Evolutionary conservation across 2,888 invertebrate genomes (phyloP).

Genomic region (Coleophora flavipennella): DNA sequence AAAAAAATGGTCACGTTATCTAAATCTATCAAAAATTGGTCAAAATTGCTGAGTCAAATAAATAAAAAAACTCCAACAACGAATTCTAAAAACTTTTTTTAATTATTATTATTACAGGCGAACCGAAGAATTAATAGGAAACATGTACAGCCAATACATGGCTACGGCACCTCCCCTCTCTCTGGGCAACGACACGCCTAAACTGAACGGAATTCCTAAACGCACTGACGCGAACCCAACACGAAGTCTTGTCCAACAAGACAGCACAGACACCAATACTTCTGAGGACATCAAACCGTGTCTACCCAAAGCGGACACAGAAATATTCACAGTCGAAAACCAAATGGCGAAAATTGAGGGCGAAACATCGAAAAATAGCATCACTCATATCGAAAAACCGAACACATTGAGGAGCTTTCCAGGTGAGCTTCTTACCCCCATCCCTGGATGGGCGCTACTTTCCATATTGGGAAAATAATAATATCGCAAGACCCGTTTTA

Average conservation of each 20-base stretch:
- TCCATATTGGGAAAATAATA: too few relatives aligned
- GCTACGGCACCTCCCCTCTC: slow-evolving; percentile 55
- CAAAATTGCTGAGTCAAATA: too few relatives aligned
- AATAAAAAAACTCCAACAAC: too few relatives aligned
- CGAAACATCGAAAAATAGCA: slow-evolving; percentile 13
- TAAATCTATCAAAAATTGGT: too few relatives aligned
- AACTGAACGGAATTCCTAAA: slow-evolving; percentile 38
- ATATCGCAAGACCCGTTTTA: too few relatives aligned
- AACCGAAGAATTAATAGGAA: slow-evolving; percentile 75
- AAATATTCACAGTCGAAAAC: slow-evolving; percentile 51
- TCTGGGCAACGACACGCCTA: slow-evolving; percentile 39
- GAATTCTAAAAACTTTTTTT: too few relatives aligned
- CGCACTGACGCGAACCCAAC: slow-evolving; percentile 27
- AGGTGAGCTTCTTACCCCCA: too few relatives aligned
- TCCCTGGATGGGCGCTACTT: too few relatives aligned
- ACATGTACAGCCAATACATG: slow-evolving; percentile 68
- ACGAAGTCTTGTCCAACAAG: slow-evolving; percentile 41
- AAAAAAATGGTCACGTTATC: too few relatives aligned
- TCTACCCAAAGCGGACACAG: slow-evolving; percentile 30
- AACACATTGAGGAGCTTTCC: slow-evolving; percentile 11
- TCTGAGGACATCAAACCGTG: slow-evolving; percentile 57
- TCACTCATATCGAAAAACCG: slow-evolving; percentile 5
- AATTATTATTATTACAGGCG: slow-evolving; percentile 42
- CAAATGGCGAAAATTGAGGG: slow-evolving; percentile 51
- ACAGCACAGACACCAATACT: slow-evolving; percentile 54